Percentiles rank a stretch among this genome's conserved stretches.
Conservation (phyloP, 1,140 invertebrate genomes). For the Dendrolimus punctatus region DNA sequence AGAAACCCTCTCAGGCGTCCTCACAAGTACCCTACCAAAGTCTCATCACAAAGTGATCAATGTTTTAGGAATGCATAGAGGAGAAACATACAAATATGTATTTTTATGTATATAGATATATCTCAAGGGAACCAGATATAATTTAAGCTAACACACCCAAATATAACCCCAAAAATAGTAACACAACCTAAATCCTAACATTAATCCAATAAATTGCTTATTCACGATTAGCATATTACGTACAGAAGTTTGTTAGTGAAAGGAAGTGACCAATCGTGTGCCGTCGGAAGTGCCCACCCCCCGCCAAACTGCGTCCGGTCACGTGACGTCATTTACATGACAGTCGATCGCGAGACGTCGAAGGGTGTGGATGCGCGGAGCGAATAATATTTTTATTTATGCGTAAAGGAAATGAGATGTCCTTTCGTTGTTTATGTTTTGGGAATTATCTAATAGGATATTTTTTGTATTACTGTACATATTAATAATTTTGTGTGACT, state of each 20-base stretch:
- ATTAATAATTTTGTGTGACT: too few relatives aligned
- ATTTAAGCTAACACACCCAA: constrained; percentile 1
- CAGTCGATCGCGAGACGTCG: constrained; percentile 38
- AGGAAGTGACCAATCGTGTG: constrained; percentile 68
- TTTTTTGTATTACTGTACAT: too few relatives aligned
- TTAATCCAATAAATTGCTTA: constrained; percentile 60
- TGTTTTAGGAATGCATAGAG: too few relatives aligned
- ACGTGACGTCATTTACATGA: constrained; percentile 69
- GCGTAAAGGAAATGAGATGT: constrained; percentile 40
- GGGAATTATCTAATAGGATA: too few relatives aligned
- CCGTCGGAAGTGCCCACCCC: constrained; percentile 51
- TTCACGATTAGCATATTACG: constrained; percentile 66
- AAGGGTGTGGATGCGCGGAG: constrained; percentile 30
- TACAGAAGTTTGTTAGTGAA: constrained; percentile 52
- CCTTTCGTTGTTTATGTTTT: constrained; percentile 22
- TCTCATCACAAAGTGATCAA: too few relatives aligned
- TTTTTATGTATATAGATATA: too few relatives aligned
- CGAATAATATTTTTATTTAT: constrained; percentile 33
- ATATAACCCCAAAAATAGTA: constrained; percentile 5
- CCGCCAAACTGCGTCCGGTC: constrained; percentile 60
- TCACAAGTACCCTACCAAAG: too few relatives aligned
- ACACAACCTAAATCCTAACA: constrained; percentile 27
- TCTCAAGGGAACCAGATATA: too few relatives aligned
- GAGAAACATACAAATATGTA: too few relatives aligned
- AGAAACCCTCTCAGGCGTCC: too few relatives aligned